phyloP scores from a whole-genome alignment of 2,113 vertebrate species.

The Bambusicola thoracicus region DNA sequence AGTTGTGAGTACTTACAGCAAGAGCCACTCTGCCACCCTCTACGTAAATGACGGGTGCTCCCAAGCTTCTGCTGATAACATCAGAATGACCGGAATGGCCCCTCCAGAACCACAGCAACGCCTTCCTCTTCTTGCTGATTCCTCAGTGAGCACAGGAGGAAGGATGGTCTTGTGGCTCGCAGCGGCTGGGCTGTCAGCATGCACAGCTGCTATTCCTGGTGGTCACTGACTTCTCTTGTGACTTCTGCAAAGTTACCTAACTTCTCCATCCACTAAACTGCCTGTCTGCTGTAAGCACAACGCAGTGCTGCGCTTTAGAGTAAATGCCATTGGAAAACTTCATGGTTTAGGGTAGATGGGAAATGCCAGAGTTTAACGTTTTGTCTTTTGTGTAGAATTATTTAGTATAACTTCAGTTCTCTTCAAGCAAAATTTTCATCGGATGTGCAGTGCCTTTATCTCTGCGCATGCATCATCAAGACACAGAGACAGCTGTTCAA shows the following conservation, averaged over 20 bases:
- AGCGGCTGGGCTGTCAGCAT: not conserved
- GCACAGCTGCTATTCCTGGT: conserved; percentile 34
- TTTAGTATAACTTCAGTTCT: not conserved
- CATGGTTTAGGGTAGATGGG: not conserved
- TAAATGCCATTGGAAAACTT: not conserved
- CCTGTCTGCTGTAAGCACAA: not conserved
- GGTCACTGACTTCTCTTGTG: conserved; percentile 32
- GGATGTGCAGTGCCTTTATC: not conserved
- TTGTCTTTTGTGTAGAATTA: not conserved
- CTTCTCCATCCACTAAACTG: not conserved
- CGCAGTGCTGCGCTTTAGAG: not conserved
- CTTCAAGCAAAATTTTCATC: not conserved
- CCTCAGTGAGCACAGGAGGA: conserved; percentile 15
- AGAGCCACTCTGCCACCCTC: not conserved
- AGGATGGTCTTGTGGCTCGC: conserved; percentile 5
- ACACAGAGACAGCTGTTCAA: not conserved
- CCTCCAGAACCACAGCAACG: conserved; percentile 2
- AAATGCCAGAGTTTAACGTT: not conserved
- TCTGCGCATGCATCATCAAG: not conserved
- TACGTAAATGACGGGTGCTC: not conserved
- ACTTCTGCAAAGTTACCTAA: not conserved
- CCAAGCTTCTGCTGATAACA: not conserved
- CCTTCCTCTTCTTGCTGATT: not conserved
- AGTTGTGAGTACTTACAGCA: not conserved
- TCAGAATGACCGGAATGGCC: not conserved